These are phyloP conservation scores for Brachylomia viminalis DNA, from an alignment of 2,888 invertebrate genomes.

Conservation along the genomic window DNA sequence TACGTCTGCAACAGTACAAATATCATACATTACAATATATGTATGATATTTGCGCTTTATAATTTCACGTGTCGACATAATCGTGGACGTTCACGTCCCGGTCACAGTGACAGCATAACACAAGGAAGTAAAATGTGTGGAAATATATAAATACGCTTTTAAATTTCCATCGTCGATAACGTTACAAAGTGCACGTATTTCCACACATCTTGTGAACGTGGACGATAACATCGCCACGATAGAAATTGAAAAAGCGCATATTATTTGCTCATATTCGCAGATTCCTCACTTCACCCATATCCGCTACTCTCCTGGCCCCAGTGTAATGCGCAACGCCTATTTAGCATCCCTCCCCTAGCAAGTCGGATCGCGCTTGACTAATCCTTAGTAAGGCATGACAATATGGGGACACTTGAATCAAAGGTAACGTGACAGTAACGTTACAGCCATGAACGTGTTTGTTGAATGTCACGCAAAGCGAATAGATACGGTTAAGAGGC, in stretches of 20 bases:
- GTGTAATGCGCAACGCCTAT: constrained; percentile 81
- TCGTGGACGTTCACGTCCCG: too few species aligned
- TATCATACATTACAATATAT: background rate
- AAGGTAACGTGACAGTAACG: constrained; percentile 61
- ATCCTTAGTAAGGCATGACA: constrained; percentile 62
- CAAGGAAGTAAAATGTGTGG: background rate
- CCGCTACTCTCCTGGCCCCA: constrained; percentile 66
- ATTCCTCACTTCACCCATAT: background rate
- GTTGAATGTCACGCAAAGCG: constrained; percentile 23
- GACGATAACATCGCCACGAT: background rate
- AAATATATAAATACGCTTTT: background rate
- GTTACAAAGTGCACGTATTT: background rate
- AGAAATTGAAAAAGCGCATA: background rate
- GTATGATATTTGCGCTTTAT: background rate
- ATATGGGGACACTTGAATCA: constrained; percentile 68
- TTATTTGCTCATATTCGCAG: too few species aligned
- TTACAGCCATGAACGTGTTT: constrained; percentile 39
- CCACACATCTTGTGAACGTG: background rate
- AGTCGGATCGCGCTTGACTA: constrained; percentile 72
- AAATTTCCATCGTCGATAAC: background rate
- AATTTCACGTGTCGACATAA: background rate
- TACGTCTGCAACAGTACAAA: background rate
- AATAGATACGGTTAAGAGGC: constrained; percentile 1
- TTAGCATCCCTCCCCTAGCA: constrained; percentile 72
- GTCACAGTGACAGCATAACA: background rate